Base-by-base conservation (phyloP, 2,797 vertebrate species). In the Apogon talboti region DNA sequence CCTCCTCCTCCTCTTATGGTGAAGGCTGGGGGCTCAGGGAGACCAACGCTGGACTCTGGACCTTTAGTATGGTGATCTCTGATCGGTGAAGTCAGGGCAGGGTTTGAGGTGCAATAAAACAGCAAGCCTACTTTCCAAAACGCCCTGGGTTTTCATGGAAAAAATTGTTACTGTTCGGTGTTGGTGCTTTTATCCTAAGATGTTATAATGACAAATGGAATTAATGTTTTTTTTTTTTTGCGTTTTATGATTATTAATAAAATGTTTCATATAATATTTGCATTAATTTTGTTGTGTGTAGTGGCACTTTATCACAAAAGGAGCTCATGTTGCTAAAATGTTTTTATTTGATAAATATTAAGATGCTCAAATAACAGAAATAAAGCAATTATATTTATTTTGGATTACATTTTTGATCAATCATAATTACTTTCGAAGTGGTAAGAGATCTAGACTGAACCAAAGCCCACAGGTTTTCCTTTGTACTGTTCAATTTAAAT, bases 131-230 rank as follows among this genome's bases (percentile, higher is more conserved):
- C 83, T 91, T 89, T 84, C 81, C 85, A 83, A 85, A 90, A 82
- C 66, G 68, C 87, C 87, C 87, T 79, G 70, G 71, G 64, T 76
- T 85, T 87, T 79, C 65, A 81, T 88, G 82, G 82, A 82, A 82
- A 28, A 85, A 79, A 37, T 79, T 89, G 78, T 92, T 90, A 84
- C 85, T 89, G 88, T 93, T 92, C 83, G 88, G 83, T 94, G 92
- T 92, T 92, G 93, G 92, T 92, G 92, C 91, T 92, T 92, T 85
- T 92, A 92, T 90, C 88, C 88, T 89, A 89, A 91, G 88, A 91
- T 90, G 89, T 89, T 91, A 82, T 84, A 78, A 91, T 90, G 80
- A 91, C 78, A 87, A 89, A 89, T 87, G 79, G 76, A 90, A 87
- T 84, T 85, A 62, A 85, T 87, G 83, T 87, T 89, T 79, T 82